Evolutionary conservation across 2,888 invertebrate genomes (phyloP).

Genomic region (Acanthopleura granulata): DNA sequence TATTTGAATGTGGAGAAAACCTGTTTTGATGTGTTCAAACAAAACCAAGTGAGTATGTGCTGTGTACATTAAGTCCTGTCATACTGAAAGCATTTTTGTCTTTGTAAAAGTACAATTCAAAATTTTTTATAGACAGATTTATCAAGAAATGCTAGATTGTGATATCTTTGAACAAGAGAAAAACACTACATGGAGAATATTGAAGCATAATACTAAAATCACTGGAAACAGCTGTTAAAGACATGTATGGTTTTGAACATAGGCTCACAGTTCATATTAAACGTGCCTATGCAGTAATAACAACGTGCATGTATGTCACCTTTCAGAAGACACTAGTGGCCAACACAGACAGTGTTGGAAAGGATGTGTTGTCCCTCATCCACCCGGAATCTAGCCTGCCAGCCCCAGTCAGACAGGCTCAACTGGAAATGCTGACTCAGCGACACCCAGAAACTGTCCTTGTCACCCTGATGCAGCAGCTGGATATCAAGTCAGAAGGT

Average conservation of each 20-base stretch:
- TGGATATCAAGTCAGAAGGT: constrained; percentile 12
- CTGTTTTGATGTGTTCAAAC: neutral
- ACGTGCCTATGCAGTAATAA: no score
- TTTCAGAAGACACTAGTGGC: neutral
- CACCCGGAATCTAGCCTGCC: neutral
- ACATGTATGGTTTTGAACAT: no score
- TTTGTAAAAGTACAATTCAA: no score
- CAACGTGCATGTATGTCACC: neutral
- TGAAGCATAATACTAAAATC: no score
- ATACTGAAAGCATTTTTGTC: no score
- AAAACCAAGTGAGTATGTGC: neutral
- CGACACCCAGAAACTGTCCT: neutral
- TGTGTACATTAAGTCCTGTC: no score
- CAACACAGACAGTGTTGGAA: neutral
- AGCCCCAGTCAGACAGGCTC: neutral
- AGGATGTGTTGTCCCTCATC: neutral
- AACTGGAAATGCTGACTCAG: neutral
- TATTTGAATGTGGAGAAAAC: neutral
- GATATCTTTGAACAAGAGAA: no score
- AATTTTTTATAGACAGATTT: no score
- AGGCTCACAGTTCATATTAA: no score
- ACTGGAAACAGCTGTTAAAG: no score
- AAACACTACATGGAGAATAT: no score
- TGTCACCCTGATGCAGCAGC: constrained; percentile 2
- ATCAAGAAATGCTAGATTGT: no score